Conservation (phyloP, 2,113 vertebrate species). For the Chloroceryle aenea region DNA sequence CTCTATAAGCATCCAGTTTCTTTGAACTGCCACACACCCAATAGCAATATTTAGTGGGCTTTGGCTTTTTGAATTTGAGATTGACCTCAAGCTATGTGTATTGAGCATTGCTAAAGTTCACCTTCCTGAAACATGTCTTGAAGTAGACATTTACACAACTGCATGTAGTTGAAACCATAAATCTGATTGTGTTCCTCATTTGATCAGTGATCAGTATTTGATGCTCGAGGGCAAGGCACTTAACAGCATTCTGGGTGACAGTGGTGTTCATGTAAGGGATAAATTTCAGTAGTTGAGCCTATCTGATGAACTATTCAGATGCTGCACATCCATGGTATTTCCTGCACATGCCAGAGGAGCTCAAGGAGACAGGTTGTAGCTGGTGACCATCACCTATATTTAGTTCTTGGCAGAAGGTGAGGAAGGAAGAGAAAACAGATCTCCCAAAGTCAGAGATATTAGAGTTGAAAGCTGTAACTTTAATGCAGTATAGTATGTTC, state of each 20-base stretch:
- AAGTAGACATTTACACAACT: neutral
- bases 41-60: neutral
- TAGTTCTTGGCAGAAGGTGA: neutral
- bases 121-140: neutral
- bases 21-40: neutral
- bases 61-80: neutral
- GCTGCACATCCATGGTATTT: neutral
- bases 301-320: neutral
- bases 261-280: neutral
- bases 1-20: neutral
- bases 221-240: neutral
- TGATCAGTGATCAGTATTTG: neutral
- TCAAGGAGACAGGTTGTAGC: neutral
- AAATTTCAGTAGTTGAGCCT: neutral
- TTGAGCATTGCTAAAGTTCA: neutral
- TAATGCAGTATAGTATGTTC: neutral
- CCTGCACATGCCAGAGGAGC: neutral
- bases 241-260: neutral
- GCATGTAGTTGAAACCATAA: neutral
- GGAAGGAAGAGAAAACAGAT: neutral
- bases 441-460: neutral
- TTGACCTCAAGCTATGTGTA: neutral
- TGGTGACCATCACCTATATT: neutral
- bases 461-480: neutral
- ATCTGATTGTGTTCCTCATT: neutral